Evolutionary conservation across 2,888 invertebrate species (phyloP).

Genomic region (Tenthredo distinguenda): DNA sequence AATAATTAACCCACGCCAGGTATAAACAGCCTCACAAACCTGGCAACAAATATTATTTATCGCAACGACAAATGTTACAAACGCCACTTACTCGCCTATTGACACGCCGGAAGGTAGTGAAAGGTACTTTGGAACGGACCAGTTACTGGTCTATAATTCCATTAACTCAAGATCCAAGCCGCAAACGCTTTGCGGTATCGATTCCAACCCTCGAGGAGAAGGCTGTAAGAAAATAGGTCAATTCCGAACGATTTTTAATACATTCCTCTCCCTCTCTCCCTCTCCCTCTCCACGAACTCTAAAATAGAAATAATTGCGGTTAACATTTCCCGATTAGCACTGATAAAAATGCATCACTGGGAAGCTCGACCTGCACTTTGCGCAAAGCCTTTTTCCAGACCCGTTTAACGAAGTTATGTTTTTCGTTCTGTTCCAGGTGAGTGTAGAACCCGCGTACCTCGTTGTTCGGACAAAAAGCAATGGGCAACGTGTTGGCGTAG

Average conservation of each 20-base stretch:
- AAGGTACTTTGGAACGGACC: constrained; percentile 14
- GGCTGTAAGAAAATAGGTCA: background rate
- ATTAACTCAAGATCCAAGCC: constrained; percentile 30
- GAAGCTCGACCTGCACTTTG: background rate
- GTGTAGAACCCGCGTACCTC: constrained; percentile 26
- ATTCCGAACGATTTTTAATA: background rate
- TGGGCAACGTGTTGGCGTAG: background rate
- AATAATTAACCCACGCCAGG: constrained; percentile 15
- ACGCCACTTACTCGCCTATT: constrained; percentile 8
- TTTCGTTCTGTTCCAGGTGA: constrained; percentile 63
- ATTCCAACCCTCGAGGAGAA: background rate
- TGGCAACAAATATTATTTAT: constrained; percentile 43
- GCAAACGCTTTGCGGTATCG: constrained; percentile 11
- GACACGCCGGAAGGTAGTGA: constrained; percentile 40
- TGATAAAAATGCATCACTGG: background rate
- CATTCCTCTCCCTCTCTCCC: background rate
- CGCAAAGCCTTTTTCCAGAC: background rate
- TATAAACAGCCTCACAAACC: constrained; percentile 15
- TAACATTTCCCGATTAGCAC: background rate
- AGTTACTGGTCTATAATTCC: constrained; percentile 39
- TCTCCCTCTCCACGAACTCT: background rate
- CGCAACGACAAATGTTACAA: constrained; percentile 29
- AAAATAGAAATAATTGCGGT: background rate
- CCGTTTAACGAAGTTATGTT: constrained; percentile 28
- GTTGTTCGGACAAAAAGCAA: background rate